Evolutionary conservation across 2,888 invertebrate species (phyloP).

Genomic region (Zhuqinia jingwanae): DNA sequence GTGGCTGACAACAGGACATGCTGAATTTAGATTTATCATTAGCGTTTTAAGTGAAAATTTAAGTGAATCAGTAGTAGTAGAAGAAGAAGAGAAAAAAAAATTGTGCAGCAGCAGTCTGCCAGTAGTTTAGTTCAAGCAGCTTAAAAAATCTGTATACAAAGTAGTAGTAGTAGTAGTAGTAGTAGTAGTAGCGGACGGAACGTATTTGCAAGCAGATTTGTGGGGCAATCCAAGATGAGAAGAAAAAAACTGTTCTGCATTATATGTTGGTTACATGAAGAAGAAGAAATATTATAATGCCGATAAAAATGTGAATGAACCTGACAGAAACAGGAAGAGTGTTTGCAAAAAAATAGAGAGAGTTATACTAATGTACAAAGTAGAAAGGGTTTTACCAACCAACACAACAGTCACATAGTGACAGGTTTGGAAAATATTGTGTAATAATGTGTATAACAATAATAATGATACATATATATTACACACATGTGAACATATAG

Average conservation of each 20-base stretch:
- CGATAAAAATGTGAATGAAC: slow-evolving; percentile 49
- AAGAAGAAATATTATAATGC: neutral
- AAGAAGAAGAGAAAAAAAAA: too few relatives aligned
- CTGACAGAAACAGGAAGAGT: slow-evolving; percentile 52
- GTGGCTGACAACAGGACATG: slow-evolving; percentile 47
- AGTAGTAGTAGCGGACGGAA: neutral
- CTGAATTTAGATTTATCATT: slow-evolving; percentile 63
- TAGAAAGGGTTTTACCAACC: too few relatives aligned
- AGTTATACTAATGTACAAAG: too few relatives aligned
- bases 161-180: neutral
- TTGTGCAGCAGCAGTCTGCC: neutral
- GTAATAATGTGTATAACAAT: too few relatives aligned
- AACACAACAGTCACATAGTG: too few relatives aligned
- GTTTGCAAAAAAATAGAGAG: too few relatives aligned
- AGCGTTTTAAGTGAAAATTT: slow-evolving; percentile 58
- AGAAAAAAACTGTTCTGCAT: neutral
- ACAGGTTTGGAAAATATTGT: too few relatives aligned
- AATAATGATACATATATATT: too few relatives aligned
- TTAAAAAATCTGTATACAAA: too few relatives aligned
- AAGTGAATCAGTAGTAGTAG: slow-evolving; percentile 15
- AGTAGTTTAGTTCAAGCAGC: too few relatives aligned
- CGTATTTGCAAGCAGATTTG: neutral
- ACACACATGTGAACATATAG: too few relatives aligned
- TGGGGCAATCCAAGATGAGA: neutral
- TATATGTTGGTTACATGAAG: neutral